Percentiles rank a stretch among this genome's conserved stretches.
Conservation (phyloP, 2,888 invertebrate species). For the Bembecia ichneumoniformis region DNA sequence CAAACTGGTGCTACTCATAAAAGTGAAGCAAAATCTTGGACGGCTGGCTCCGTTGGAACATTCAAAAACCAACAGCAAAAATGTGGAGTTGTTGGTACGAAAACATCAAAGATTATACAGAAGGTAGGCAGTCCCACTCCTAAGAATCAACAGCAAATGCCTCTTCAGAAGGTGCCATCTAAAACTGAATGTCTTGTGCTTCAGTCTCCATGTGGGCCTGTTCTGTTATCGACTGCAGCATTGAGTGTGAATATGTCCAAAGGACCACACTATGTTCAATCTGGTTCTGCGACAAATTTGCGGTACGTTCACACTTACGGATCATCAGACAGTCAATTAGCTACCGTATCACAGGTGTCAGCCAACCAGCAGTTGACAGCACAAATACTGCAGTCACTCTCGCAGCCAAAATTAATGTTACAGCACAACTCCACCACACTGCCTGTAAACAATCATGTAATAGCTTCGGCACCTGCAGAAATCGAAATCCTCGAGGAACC, state of each 20-base stretch:
- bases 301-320: conserved; percentile 61
- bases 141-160: conserved; percentile 38
- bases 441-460: conserved; percentile 9
- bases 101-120: conserved; percentile 56
- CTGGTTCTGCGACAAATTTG: conserved; percentile 57
- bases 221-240: conserved; percentile 55
- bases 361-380: conserved; percentile 76
- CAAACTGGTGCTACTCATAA: conserved; percentile 61
- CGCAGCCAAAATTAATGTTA: conserved; percentile 57
- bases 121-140: conserved; percentile 61
- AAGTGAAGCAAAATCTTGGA: conserved; percentile 56
- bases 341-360: conserved; percentile 62
- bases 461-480: conserved; percentile 18
- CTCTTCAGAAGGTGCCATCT: conserved; percentile 41
- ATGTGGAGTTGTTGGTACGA: conserved; percentile 47
- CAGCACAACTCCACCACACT: conserved; percentile 31
- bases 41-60: conserved; percentile 43
- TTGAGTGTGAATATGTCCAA: conserved; percentile 50
- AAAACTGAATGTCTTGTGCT: conserved; percentile 58
- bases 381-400: conserved; percentile 73
- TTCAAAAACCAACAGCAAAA: conserved; percentile 49
- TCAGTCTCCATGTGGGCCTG: conserved; percentile 61
- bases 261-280: conserved; percentile 64
- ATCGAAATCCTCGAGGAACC: conserved; percentile 28
- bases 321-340: conserved; percentile 43